phyloP scores from a whole-genome alignment of 1,140 invertebrate genomes.

The Cryptotermes secundus region DNA sequence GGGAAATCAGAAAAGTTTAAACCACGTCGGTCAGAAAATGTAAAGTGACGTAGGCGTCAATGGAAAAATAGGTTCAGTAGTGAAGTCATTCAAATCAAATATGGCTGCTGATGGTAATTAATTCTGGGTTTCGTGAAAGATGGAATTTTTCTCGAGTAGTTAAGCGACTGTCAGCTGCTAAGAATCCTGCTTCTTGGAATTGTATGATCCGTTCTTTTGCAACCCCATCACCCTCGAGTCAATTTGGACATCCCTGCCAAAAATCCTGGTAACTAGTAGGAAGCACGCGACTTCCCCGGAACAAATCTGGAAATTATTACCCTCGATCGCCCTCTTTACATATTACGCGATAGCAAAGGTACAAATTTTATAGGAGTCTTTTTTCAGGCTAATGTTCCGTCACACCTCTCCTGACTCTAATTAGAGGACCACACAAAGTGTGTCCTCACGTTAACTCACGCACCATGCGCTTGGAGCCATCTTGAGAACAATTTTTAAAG shows the following conservation, averaged over 20 bases:
- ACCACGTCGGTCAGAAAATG: too few relatives aligned
- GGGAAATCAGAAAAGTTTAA: too few relatives aligned
- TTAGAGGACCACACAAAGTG: not conserved
- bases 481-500: not conserved
- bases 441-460: not conserved
- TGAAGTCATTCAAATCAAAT: too few relatives aligned
- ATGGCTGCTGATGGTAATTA: too few relatives aligned
- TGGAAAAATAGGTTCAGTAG: too few relatives aligned
- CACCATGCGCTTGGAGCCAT: not conserved
- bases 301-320: conserved; percentile 3
- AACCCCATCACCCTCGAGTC: not conserved
- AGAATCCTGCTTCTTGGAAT: too few relatives aligned
- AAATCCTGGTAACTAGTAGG: not conserved
- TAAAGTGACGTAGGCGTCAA: too few relatives aligned
- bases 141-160: too few relatives aligned
- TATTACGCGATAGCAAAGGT: not conserved
- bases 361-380: not conserved
- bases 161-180: too few relatives aligned
- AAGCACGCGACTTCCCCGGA: not conserved
- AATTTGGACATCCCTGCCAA: not conserved
- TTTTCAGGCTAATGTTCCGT: not conserved
- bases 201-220: too few relatives aligned
- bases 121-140: too few relatives aligned
- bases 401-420: not conserved
- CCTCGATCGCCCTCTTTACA: not conserved